These are phyloP conservation scores for Drosophila kambysellisi DNA, from an alignment of 2,888 invertebrate genomes.

Conservation along the genomic window DNA sequence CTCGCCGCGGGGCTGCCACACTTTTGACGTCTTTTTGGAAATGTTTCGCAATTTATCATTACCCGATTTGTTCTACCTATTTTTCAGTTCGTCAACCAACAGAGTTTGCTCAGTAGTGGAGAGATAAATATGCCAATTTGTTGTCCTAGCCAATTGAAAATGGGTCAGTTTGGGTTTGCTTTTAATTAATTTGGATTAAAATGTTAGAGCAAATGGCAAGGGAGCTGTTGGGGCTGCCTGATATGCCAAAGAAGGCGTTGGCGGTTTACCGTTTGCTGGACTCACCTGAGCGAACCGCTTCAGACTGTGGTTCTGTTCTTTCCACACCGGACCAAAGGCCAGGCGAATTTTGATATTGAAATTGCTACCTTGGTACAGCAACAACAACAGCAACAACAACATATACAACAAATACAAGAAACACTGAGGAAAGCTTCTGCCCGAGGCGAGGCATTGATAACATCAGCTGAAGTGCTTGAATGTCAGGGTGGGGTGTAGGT, in stretches of 20 bases:
- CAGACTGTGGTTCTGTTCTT: slow-evolving; percentile 33
- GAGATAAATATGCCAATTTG: slow-evolving; percentile 63
- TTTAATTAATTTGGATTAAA: slow-evolving; percentile 79
- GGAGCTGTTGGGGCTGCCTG: slow-evolving; percentile 49
- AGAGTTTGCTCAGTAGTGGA: slow-evolving; percentile 1
- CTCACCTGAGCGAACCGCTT: slow-evolving; percentile 62
- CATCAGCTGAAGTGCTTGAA: slow-evolving; percentile 55
- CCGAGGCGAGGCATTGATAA: slow-evolving; percentile 68
- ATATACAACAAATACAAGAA: slow-evolving; percentile 22
- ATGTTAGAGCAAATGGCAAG: slow-evolving; percentile 53
- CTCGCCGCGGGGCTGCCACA: slow-evolving; percentile 66
- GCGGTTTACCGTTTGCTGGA: slow-evolving; percentile 75
- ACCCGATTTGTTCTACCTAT: slow-evolving; percentile 37
- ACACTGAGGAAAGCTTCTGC: slow-evolving; percentile 71
- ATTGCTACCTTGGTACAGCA: slow-evolving; percentile 71
- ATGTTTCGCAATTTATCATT: slow-evolving; percentile 70
- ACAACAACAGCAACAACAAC: background rate
- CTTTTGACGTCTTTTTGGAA: slow-evolving; percentile 70
- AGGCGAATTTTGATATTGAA: slow-evolving; percentile 78
- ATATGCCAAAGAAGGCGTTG: slow-evolving; percentile 76
- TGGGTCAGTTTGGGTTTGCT: slow-evolving; percentile 55
- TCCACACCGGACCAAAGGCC: slow-evolving; percentile 71
- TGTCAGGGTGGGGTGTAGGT: slow-evolving; percentile 11
- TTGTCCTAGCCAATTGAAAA: slow-evolving; percentile 28
- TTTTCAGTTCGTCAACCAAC: slow-evolving; percentile 49